Evolutionary conservation across 1,140 invertebrate genomes (phyloP).

Genomic region (Drosophila chauvacae): DNA sequence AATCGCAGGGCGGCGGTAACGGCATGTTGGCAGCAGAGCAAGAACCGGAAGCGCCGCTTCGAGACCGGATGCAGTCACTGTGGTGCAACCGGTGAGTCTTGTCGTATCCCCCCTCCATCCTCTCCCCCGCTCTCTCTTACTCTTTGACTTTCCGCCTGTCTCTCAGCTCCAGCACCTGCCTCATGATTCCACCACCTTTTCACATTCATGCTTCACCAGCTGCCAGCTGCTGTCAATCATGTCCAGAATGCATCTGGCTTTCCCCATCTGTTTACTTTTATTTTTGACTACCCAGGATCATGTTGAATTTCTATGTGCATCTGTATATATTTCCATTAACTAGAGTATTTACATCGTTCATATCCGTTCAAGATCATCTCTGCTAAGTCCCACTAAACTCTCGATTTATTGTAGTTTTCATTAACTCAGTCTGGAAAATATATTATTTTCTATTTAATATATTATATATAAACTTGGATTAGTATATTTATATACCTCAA

Average conservation of each 20-base stretch:
- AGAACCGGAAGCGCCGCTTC: slow-evolving; percentile 70
- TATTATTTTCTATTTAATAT: not conserved
- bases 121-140: slow-evolving; percentile 4
- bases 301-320: not conserved
- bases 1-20: slow-evolving; percentile 61
- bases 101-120: slow-evolving; percentile 55
- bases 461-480: not conserved
- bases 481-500: not conserved
- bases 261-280: slow-evolving; percentile 6
- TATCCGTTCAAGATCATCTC: not conserved
- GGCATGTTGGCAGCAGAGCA: slow-evolving; percentile 76
- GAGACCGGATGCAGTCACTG: slow-evolving; percentile 83
- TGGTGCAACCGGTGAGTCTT: slow-evolving; percentile 83
- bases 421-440: not conserved
- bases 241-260: not conserved
- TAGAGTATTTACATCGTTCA: not conserved
- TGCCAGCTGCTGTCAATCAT: slow-evolving; percentile 19
- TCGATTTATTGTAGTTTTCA: not conserved
- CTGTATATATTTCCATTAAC: slow-evolving; percentile 1
- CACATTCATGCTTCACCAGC: slow-evolving; percentile 18
- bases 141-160: slow-evolving; percentile 17
- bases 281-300: not conserved
- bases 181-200: slow-evolving; percentile 25
- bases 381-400: not conserved
- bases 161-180: slow-evolving; percentile 34